These are phyloP conservation scores for Poecilus cupreus DNA, from an alignment of 2,888 invertebrate species.

Conservation along the genomic window DNA sequence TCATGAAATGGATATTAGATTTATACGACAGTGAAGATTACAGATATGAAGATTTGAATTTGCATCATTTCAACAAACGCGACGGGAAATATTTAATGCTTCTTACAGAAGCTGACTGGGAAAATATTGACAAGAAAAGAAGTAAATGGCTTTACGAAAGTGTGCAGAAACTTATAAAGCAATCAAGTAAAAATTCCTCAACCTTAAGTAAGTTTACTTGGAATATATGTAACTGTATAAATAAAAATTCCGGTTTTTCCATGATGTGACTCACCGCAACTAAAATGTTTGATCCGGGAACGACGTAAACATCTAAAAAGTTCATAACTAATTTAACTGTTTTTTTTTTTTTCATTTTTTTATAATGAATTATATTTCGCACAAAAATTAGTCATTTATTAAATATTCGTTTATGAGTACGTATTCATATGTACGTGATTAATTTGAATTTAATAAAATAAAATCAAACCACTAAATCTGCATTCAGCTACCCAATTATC, in stretches of 20 bases:
- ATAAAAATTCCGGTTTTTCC: slow-evolving; percentile 19
- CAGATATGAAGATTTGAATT: slow-evolving; percentile 72
- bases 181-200: background rate
- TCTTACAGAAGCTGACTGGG: slow-evolving; percentile 71
- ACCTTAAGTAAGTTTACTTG: slow-evolving; percentile 2
- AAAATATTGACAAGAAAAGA: slow-evolving; percentile 31
- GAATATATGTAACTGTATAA: background rate
- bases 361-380: too few relatives aligned
- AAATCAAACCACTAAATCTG: too few relatives aligned
- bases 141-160: slow-evolving; percentile 25
- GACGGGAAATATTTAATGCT: slow-evolving; percentile 71
- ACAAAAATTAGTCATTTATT: too few relatives aligned
- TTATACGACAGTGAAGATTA: background rate
- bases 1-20: slow-evolving; percentile 16
- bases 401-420: too few relatives aligned
- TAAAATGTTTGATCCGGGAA: slow-evolving; percentile 7
- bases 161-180: background rate
- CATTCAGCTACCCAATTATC: too few relatives aligned
- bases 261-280: background rate
- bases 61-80: slow-evolving; percentile 72
- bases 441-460: too few relatives aligned
- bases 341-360: too few relatives aligned
- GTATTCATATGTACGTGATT: too few relatives aligned
- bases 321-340: too few relatives aligned
- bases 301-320: background rate